Evolutionary conservation across 2,113 vertebrate species (phyloP).

Genomic region (Rhea pennata): DNA sequence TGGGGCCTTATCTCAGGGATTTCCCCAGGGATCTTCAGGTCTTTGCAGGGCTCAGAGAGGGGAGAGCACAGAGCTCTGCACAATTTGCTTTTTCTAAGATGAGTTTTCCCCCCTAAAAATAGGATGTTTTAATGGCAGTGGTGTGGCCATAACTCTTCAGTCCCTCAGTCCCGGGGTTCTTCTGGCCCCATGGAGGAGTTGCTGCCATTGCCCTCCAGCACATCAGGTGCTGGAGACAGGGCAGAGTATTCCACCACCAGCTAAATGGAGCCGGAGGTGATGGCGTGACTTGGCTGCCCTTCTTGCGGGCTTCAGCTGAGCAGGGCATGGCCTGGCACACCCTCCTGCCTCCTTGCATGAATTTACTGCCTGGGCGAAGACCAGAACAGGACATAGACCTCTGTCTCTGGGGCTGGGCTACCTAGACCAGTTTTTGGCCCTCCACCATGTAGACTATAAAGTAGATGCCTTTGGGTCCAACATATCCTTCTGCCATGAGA

Average conservation of each 20-base stretch:
- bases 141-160: no score
- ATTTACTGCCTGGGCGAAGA: background rate
- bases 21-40: no score
- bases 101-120: no score
- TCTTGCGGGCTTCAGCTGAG: background rate
- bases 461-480: background rate
- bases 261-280: background rate
- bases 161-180: no score
- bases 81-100: no score
- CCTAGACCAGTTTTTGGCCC: rapidly evolving
- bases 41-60: no score
- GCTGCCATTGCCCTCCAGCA: no score
- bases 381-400: no score
- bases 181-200: no score
- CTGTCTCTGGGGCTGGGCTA: background rate
- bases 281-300: background rate
- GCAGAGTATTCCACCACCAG: background rate
- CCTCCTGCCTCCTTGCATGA: background rate
- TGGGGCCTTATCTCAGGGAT: no score
- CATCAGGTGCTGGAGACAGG: background rate
- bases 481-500: background rate
- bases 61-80: no score
- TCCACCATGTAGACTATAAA: background rate
- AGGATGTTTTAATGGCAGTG: no score
- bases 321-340: background rate